Percentiles rank a stretch among this genome's conserved stretches.
These are phyloP conservation scores for Alfaro cultratus DNA, from an alignment of 2,797 vertebrate species.

Conservation along the genomic window DNA sequence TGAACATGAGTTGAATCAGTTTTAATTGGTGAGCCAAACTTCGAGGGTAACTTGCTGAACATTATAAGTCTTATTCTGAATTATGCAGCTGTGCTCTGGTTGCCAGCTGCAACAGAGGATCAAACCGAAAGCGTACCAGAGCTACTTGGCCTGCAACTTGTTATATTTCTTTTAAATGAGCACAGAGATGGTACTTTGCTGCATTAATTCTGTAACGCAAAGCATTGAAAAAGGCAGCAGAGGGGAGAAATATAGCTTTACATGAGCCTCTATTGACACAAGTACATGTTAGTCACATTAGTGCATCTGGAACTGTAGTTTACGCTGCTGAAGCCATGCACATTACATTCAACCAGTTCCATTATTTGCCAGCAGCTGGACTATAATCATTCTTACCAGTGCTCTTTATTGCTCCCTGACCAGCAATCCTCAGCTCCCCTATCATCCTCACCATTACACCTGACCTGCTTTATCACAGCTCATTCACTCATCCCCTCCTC, in stretches of 20 bases:
- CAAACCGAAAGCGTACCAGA: conserved; percentile 44
- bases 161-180: conserved; percentile 55
- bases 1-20: neutral
- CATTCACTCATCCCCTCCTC: conserved; percentile 61
- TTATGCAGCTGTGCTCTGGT: conserved; percentile 63
- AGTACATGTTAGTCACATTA: conserved; percentile 43
- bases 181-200: conserved; percentile 39
- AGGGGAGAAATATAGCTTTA: conserved; percentile 23
- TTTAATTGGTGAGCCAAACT: neutral
- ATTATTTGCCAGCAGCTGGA: conserved; percentile 67
- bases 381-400: conserved; percentile 69
- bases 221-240: conserved; percentile 15
- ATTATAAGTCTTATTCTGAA: conserved; percentile 46
- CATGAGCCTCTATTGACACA: conserved; percentile 37
- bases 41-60: neutral
- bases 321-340: conserved; percentile 45
- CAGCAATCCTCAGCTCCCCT: conserved; percentile 63
- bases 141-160: conserved; percentile 45
- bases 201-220: conserved; percentile 48
- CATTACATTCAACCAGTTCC: conserved; percentile 51
- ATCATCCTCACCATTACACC: conserved; percentile 74
- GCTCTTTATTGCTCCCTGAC: conserved; percentile 72
- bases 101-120: conserved; percentile 66
- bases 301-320: conserved; percentile 29
- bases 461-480: conserved; percentile 69